These are phyloP conservation scores for Gymnoscopelus braueri DNA, from an alignment of 2,797 vertebrate genomes.

Conservation along the genomic window DNA sequence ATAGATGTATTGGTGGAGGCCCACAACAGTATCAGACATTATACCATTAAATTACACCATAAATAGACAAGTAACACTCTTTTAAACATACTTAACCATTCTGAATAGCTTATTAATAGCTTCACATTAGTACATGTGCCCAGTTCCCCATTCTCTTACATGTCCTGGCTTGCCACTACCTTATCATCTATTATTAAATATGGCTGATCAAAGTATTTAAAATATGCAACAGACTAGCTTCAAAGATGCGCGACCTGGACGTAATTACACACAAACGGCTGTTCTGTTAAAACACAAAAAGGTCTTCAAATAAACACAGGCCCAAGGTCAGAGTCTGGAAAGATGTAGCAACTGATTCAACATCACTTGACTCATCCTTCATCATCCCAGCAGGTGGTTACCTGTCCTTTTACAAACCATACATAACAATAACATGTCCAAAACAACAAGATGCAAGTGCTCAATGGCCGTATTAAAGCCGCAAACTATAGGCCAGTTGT, in stretches of 20 bases:
- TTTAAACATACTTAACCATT: no score
- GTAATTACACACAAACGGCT: neutral
- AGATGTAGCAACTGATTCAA: neutral
- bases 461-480: no score
- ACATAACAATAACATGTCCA: no score
- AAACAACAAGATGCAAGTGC: no score
- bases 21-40: no score
- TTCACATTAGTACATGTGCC: neutral
- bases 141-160: neutral
- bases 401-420: neutral
- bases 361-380: neutral
- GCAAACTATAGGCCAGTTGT: no score
- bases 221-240: no score
- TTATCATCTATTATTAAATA: neutral
- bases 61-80: no score
- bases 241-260: neutral
- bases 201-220: no score
- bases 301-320: neutral
- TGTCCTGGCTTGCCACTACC: conserved; percentile 28
- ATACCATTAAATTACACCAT: no score
- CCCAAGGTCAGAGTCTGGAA: neutral
- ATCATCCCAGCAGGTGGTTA: neutral
- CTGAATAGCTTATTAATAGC: neutral
- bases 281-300: conserved; percentile 15
- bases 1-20: no score